These are phyloP conservation scores for Clunio marinus DNA, from an alignment of 2,888 invertebrate genomes.

Conservation along the genomic window DNA sequence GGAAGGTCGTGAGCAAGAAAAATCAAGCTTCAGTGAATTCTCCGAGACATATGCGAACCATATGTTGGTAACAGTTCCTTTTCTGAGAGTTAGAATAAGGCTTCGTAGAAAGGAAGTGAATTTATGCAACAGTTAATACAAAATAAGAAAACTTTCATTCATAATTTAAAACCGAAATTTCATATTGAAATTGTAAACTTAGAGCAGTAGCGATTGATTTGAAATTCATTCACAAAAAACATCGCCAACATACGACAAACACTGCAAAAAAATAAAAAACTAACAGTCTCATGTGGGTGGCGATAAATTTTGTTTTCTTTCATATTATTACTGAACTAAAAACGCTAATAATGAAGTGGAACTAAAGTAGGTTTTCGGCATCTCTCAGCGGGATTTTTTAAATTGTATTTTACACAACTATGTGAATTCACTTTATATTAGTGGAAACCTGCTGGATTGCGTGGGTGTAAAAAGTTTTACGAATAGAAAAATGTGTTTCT, in stretches of 20 bases:
- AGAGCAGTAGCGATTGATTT: too few relatives aligned
- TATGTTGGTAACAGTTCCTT: constrained; percentile 8
- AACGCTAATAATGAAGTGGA: background rate
- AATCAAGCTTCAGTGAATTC: background rate
- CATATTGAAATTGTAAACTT: too few relatives aligned
- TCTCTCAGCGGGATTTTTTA: background rate
- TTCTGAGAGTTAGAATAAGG: constrained; percentile 16
- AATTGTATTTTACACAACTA: too few relatives aligned
- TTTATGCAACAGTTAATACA: background rate
- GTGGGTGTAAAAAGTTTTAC: too few relatives aligned
- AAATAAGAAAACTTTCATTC: constrained; percentile 15
- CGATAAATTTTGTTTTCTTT: too few relatives aligned
- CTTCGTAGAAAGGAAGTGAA: constrained; percentile 2
- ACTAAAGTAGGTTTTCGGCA: constrained; percentile 13
- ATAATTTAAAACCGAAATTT: background rate
- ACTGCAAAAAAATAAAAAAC: too few relatives aligned
- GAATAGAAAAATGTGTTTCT: too few relatives aligned
- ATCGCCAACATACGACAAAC: constrained; percentile 1
- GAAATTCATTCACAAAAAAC: too few relatives aligned
- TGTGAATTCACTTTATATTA: too few relatives aligned
- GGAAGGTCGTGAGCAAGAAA: constrained; percentile 27
- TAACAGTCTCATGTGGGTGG: background rate
- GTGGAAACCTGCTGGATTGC: too few relatives aligned
- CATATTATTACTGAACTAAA: too few relatives aligned
- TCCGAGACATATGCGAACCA: constrained; percentile 29